Evolutionary conservation across 2,797 vertebrate genomes (phyloP).

Genomic region (Phrynocephalus vlangalii): DNA sequence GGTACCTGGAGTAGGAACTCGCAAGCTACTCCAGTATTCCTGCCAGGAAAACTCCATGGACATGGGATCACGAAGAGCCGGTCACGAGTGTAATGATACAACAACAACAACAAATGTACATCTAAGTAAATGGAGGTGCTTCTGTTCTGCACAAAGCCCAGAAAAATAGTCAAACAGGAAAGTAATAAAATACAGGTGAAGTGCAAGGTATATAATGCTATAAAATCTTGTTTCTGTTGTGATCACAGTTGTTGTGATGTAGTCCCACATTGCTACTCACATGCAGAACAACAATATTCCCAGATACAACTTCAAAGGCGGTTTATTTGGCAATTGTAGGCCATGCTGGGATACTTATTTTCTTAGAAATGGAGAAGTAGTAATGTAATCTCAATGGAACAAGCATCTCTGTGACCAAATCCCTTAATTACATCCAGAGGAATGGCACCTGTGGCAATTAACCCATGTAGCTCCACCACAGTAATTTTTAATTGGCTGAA

Average conservation of each 20-base stretch:
- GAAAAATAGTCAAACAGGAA: background rate
- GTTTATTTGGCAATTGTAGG: slow-evolving; percentile 26
- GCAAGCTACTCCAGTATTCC: no score
- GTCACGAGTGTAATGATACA: no score
- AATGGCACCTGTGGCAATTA: slow-evolving; percentile 42
- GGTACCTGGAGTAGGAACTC: no score
- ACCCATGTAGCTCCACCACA: slow-evolving; percentile 6
- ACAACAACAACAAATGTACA: background rate
- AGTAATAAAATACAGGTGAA: background rate
- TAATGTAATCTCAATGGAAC: slow-evolving; percentile 19
- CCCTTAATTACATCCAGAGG: slow-evolving; percentile 39
- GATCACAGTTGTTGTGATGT: slow-evolving; percentile 2
- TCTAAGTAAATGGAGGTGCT: background rate
- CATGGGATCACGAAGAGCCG: no score
- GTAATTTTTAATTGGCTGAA: slow-evolving; percentile 33
- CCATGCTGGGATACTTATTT: slow-evolving; percentile 33
- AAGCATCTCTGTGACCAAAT: slow-evolving; percentile 36
- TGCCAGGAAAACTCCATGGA: no score
- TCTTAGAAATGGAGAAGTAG: slow-evolving; percentile 24
- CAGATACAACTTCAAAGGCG: slow-evolving; percentile 14
- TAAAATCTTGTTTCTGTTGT: slow-evolving; percentile 22
- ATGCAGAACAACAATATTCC: slow-evolving; percentile 21
- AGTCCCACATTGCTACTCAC: slow-evolving; percentile 17
- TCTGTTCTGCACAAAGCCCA: background rate
- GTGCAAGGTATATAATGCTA: slow-evolving; percentile 8